These are phyloP conservation scores for Sphenodon punctatus DNA, from an alignment of 2,797 vertebrate genomes.

Conservation along the genomic window DNA sequence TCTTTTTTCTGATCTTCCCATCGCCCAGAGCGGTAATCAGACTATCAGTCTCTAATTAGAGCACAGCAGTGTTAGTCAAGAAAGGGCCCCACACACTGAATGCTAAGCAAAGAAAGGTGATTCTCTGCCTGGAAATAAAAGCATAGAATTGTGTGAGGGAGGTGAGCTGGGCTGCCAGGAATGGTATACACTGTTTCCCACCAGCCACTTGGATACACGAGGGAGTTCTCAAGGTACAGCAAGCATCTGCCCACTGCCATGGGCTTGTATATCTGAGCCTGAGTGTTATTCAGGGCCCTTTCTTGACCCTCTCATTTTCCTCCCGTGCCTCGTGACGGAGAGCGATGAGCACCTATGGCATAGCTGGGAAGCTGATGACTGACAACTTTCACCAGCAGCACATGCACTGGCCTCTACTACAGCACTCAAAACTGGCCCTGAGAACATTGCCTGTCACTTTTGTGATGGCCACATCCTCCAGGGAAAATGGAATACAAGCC, in stretches of 20 bases:
- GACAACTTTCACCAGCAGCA: neutral
- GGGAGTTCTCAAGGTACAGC: rapidly evolving
- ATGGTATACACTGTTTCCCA: neutral
- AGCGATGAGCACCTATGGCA: neutral
- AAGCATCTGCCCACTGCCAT: rapidly evolving
- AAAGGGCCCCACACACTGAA: conserved; percentile 11
- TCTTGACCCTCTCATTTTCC: neutral
- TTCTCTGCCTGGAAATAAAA: neutral
- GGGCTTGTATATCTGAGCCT: rapidly evolving
- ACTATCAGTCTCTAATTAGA: conserved; percentile 69
- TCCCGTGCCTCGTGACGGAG: rapidly evolving
- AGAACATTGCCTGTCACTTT: neutral
- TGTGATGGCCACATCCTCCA: rapidly evolving
- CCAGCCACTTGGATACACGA: rapidly evolving
- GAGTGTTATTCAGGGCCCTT: rapidly evolving
- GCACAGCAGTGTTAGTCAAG: conserved; percentile 44
- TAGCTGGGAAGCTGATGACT: neutral
- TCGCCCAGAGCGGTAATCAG: conserved; percentile 64
- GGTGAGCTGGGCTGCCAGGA: neutral
- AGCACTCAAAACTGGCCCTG: neutral
- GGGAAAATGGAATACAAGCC: neutral
- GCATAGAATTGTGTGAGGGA: rapidly evolving
- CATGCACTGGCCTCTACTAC: neutral
- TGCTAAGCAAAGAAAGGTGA: neutral
- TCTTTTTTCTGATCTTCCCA: conserved; percentile 41